Percentiles rank a stretch among this genome's conserved stretches.
Conservation (phyloP, 2,888 invertebrate genomes). For the Callyntrura guangdongensis region DNA sequence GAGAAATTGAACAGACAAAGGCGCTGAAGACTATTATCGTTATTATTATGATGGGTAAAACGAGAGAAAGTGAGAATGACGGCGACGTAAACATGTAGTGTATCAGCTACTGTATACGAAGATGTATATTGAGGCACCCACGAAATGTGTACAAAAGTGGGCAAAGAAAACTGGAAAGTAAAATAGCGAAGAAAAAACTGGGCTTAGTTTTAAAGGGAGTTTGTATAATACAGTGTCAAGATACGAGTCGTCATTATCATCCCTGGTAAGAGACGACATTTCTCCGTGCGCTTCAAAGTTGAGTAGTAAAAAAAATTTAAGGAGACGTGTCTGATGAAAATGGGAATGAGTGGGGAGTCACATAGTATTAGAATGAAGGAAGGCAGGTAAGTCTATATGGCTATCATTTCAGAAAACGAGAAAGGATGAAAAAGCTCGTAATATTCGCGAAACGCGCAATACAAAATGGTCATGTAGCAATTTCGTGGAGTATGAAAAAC, state of each 20-base stretch:
- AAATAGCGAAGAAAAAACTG: constrained; percentile 6
- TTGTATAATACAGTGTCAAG: not conserved
- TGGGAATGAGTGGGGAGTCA: constrained; percentile 58
- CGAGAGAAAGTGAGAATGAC: constrained; percentile 46
- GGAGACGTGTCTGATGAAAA: constrained; percentile 64
- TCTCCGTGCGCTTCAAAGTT: constrained; percentile 27
- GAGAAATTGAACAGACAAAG: not conserved
- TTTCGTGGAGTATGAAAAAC: not conserved
- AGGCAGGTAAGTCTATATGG: too few relatives aligned
- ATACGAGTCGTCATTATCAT: not conserved
- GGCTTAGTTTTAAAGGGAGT: not conserved
- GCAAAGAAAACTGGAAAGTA: not conserved
- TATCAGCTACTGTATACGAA: not conserved
- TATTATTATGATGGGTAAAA: constrained; percentile 17
- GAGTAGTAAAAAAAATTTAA: constrained; percentile 70
- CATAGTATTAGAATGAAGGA: not conserved
- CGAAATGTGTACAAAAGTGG: not conserved
- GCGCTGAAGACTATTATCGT: constrained; percentile 25
- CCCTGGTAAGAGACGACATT: not conserved
- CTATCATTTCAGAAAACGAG: too few relatives aligned
- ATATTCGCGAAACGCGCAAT: not conserved
- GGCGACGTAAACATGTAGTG: not conserved
- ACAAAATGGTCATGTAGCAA: not conserved
- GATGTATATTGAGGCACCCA: not conserved
- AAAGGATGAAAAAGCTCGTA: too few relatives aligned